Conservation (phyloP, 2,113 vertebrate species). For the Erythrocercus mccallii region DNA sequence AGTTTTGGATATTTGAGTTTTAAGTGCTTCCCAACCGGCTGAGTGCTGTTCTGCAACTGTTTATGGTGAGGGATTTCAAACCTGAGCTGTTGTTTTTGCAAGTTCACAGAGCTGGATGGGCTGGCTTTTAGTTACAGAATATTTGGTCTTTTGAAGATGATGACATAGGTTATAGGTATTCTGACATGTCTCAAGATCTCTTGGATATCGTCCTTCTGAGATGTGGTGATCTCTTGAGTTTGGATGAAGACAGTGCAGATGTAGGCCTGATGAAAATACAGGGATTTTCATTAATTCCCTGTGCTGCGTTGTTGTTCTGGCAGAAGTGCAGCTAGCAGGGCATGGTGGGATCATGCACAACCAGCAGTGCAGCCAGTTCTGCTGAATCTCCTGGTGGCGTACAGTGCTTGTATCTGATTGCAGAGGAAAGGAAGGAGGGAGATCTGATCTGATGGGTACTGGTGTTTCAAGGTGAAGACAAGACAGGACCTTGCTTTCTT, state of each 20-base stretch:
- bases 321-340: background rate
- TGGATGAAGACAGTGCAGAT: background rate
- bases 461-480: background rate
- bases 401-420: accelerated
- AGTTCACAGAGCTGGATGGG: background rate
- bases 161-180: background rate
- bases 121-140: background rate
- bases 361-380: background rate
- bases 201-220: background rate
- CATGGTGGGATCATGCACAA: background rate
- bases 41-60: background rate
- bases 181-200: background rate
- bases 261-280: background rate
- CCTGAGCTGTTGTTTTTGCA: background rate
- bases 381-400: background rate
- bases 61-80: background rate
- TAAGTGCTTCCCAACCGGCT: background rate
- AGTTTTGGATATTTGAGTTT: background rate
- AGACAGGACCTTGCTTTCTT: background rate
- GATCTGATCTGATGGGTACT: background rate
- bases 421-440: background rate
- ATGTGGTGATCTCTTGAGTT: background rate
- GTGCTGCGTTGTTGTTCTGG: background rate
- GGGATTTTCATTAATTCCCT: background rate
- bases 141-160: background rate